Evolutionary conservation across 2,113 vertebrate species (phyloP).

Genomic region (Prunella himalayana): DNA sequence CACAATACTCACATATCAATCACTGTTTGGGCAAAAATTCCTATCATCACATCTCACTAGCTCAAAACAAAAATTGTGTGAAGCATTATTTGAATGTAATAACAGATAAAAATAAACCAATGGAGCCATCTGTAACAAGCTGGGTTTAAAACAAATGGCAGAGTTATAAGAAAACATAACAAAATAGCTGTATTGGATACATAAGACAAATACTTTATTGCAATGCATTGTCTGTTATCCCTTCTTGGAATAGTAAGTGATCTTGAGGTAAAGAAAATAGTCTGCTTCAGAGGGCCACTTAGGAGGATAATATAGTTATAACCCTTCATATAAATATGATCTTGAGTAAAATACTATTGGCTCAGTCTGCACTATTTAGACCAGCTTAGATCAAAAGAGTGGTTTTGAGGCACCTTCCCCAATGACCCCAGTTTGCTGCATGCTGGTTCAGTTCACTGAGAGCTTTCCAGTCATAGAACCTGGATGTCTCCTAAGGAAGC

Average conservation of each 20-base stretch:
- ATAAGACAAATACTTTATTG: background rate
- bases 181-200: background rate
- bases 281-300: background rate
- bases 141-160: background rate
- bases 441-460: background rate
- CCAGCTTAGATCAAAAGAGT: background rate
- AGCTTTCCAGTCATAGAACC: background rate
- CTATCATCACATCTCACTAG: background rate
- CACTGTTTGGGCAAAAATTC: background rate
- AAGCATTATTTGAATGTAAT: background rate
- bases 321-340: background rate
- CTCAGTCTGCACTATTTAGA: background rate
- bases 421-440: background rate
- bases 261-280: background rate
- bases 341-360: background rate
- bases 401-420: background rate
- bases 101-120: background rate
- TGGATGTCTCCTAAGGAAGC: background rate
- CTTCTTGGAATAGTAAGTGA: background rate
- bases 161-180: background rate
- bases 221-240: background rate
- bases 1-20: background rate
- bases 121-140: background rate
- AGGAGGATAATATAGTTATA: background rate
- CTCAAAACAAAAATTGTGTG: background rate